phyloP scores from a whole-genome alignment of 2,888 invertebrate species.

The Agonopterix subpropinquella region DNA sequence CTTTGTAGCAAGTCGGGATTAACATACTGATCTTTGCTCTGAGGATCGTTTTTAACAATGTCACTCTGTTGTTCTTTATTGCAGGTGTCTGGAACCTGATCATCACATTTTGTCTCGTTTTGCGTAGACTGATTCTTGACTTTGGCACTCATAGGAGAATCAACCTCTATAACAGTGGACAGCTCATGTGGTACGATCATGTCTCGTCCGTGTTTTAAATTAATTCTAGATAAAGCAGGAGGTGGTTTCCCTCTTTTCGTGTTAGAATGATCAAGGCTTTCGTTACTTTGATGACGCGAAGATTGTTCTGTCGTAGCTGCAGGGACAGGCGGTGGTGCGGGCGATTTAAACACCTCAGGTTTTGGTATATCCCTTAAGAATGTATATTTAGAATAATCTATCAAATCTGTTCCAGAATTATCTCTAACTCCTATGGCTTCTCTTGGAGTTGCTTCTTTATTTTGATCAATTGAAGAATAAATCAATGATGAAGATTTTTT shows the following conservation, averaged over 20 bases:
- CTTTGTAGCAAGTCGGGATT: slow-evolving; percentile 40
- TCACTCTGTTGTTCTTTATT: slow-evolving; percentile 9
- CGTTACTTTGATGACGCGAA: background rate
- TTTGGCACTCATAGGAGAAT: slow-evolving; percentile 77
- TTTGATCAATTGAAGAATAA: no score
- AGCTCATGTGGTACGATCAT: slow-evolving; percentile 74
- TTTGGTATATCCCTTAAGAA: slow-evolving; percentile 52
- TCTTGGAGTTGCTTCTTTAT: no score
- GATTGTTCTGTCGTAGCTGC: background rate
- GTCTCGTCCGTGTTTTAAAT: slow-evolving; percentile 48
- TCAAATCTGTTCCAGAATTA: slow-evolving; percentile 1
- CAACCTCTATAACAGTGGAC: slow-evolving; percentile 81
- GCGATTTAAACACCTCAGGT: slow-evolving; percentile 28
- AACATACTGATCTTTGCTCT: slow-evolving; percentile 10
- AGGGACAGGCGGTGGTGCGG: background rate
- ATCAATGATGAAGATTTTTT: no score
- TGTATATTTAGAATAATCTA: slow-evolving; percentile 26
- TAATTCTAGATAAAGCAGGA: slow-evolving; percentile 54
- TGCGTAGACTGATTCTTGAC: slow-evolving; percentile 36
- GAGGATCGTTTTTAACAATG: slow-evolving; percentile 2
- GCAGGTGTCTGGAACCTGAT: slow-evolving; percentile 18
- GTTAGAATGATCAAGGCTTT: background rate
- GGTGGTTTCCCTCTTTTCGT: slow-evolving; percentile 46
- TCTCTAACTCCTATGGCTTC: no score
- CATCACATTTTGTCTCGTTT: slow-evolving; percentile 17